Conservation (phyloP, 2,888 invertebrate species). For the Plebejus argus region DNA sequence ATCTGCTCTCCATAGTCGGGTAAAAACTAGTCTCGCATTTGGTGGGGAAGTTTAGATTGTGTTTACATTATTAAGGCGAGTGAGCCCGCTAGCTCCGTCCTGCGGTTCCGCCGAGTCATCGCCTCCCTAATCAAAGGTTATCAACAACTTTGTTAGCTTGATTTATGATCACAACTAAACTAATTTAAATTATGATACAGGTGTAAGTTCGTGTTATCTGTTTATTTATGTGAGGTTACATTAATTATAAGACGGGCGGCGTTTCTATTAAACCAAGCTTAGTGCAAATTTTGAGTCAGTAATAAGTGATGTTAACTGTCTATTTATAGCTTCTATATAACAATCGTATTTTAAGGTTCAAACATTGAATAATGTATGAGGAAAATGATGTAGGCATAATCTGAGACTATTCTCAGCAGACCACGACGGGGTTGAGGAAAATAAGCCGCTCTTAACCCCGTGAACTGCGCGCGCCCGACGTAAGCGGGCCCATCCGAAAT, state of each 20-base stretch:
- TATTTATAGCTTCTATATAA: neutral
- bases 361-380: neutral
- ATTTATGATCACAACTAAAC: conserved; percentile 8
- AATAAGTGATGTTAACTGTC: no score
- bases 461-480: neutral
- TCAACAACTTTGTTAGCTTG: conserved; percentile 20
- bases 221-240: neutral
- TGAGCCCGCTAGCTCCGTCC: neutral
- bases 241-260: no score
- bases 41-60: conserved; percentile 5
- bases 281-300: no score
- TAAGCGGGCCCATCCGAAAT: neutral
- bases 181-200: conserved; percentile 13
- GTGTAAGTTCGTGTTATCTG: neutral
- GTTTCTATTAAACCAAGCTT: no score
- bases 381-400: conserved; percentile 12
- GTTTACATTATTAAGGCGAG: conserved; percentile 15
- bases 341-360: neutral
- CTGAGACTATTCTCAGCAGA: conserved; percentile 1
- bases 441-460: conserved; percentile 9
- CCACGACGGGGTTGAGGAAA: neutral
- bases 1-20: no score
- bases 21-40: neutral
- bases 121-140: neutral
- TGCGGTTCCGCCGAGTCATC: neutral